phyloP scores from a whole-genome alignment of 2,888 invertebrate genomes.

The Coenonympha arcania region DNA sequence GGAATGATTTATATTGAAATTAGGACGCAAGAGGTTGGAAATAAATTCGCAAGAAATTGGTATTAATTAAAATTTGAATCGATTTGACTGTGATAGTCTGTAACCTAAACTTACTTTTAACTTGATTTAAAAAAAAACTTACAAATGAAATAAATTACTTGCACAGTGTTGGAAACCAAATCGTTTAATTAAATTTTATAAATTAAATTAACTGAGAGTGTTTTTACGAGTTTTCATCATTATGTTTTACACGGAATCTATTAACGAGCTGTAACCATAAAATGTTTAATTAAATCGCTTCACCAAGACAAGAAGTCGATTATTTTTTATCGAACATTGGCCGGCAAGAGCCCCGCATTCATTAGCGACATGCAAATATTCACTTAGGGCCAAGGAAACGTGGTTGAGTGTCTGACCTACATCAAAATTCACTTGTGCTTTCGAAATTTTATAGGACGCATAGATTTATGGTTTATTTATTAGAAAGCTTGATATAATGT shows the following conservation, averaged over 20 bases:
- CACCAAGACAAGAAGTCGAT: constrained; percentile 46
- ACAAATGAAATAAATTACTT: no score
- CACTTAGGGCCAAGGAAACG: constrained; percentile 46
- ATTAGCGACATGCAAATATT: constrained; percentile 65
- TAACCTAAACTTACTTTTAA: no score
- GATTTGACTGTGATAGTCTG: no score
- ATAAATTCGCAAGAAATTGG: no score
- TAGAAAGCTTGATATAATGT: background rate
- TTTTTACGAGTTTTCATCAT: constrained; percentile 9
- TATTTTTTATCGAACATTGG: constrained; percentile 50
- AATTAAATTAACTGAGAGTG: background rate
- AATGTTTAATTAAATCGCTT: constrained; percentile 47
- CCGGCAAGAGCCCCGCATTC: constrained; percentile 39
- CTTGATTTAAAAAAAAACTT: no score
- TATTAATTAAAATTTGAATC: no score
- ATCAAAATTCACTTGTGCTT: constrained; percentile 30
- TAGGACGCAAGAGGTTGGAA: no score
- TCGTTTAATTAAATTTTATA: background rate
- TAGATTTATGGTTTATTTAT: background rate
- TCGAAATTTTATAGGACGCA: constrained; percentile 9
- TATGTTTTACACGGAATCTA: constrained; percentile 23
- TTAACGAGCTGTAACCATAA: constrained; percentile 34
- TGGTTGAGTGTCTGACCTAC: constrained; percentile 47
- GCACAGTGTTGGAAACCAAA: no score
- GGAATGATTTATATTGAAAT: background rate